Evolutionary conservation across 2,888 invertebrate species (phyloP).

Genomic region (Machimus rusticus): DNA sequence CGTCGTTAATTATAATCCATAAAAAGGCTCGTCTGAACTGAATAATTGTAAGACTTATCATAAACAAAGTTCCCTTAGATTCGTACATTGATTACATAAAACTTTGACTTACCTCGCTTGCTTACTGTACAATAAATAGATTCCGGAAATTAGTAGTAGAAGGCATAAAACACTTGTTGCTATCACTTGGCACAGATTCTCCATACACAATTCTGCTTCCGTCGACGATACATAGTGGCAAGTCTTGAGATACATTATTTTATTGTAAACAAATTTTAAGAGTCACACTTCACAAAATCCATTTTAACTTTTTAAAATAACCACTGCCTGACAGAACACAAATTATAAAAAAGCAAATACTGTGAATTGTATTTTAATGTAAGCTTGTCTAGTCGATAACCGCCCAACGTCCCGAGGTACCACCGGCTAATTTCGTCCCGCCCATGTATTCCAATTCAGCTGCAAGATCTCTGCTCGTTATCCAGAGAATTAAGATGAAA

Average conservation of each 20-base stretch:
- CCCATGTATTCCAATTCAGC: background rate
- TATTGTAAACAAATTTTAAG: background rate
- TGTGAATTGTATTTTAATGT: background rate
- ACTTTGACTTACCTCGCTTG: slow-evolving; percentile 34
- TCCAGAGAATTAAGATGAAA: background rate
- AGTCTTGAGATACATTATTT: background rate
- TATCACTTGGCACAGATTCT: slow-evolving; percentile 44
- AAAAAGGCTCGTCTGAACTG: background rate
- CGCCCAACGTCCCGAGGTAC: background rate
- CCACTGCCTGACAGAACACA: background rate
- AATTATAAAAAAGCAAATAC: background rate
- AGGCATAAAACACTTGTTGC: slow-evolving; percentile 41
- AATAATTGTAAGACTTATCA: background rate
- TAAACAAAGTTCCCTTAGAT: background rate
- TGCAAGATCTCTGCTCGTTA: background rate
- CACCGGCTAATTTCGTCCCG: background rate
- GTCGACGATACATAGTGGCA: background rate
- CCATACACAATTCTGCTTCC: slow-evolving; percentile 20
- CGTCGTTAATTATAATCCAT: background rate
- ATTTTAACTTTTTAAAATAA: background rate
- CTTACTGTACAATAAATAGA: slow-evolving; percentile 3
- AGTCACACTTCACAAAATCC: background rate
- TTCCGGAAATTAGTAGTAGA: slow-evolving; percentile 23
- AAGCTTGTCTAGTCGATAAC: background rate
- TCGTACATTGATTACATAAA: background rate